Evolutionary conservation across 2,888 invertebrate genomes (phyloP).

Genomic region (Caenorhabditis sp.): DNA sequence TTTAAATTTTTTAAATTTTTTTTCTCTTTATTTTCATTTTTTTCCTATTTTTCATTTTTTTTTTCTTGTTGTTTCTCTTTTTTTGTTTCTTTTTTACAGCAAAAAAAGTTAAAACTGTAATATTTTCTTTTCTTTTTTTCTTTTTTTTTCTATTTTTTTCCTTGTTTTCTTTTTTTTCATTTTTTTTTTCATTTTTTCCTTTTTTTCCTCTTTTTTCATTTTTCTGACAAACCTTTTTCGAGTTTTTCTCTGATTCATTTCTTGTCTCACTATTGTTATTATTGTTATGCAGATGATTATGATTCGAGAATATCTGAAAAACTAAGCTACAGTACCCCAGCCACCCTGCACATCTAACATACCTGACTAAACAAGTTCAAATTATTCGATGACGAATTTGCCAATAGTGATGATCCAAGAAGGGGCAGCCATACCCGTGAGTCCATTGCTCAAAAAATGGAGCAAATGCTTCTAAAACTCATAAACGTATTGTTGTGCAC

Average conservation of each 20-base stretch:
- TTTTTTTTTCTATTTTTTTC: too few species aligned
- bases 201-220: background rate
- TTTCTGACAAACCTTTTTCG: slow-evolving; percentile 25
- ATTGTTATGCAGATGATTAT: too few species aligned
- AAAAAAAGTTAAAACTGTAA: too few species aligned
- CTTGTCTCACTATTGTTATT: slow-evolving; percentile 15
- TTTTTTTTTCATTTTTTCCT: background rate
- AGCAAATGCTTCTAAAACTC: too few species aligned
- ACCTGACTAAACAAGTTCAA: slow-evolving; percentile 23
- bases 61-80: too few species aligned
- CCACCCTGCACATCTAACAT: background rate
- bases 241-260: slow-evolving; percentile 27
- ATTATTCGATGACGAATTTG: slow-evolving; percentile 6
- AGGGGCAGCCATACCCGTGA: slow-evolving; percentile 47
- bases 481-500: background rate
- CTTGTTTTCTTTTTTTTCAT: too few species aligned
- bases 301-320: slow-evolving; percentile 24
- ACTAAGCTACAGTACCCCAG: background rate
- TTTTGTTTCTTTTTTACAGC: too few species aligned
- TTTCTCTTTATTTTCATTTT: too few species aligned
- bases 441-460: slow-evolving; percentile 21
- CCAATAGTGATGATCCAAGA: slow-evolving; percentile 22
- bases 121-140: too few species aligned
- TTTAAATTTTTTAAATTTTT: too few species aligned
- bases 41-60: too few species aligned